Evolutionary conservation across 2,113 vertebrate species (phyloP), one percentile per base, ranked within the genome.

Genomic region (Solea senegalensis): DNA sequence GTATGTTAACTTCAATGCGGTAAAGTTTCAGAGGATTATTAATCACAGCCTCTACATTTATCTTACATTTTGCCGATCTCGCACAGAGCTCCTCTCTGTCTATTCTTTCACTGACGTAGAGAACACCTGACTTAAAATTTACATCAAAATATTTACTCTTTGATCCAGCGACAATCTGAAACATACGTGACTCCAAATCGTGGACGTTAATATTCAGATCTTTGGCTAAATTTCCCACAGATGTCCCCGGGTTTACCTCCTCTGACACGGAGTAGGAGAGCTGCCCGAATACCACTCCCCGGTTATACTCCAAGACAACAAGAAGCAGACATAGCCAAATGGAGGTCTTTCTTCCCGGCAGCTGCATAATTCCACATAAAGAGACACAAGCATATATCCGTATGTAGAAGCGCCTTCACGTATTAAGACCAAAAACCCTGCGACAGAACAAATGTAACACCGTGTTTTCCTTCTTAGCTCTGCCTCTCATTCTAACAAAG

Each of bases 171-270:
- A 92, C 89, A 27, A 92, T 87, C 48, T 89, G 90, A 87, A 94
- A 90, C 66, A 60, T 74, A 12, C 93, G 91, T 1, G 88, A 71
- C 49, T 91, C 89, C 72, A 94, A 73, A 21, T 93, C 91, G 6
- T 87, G 83, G 0, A 90, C 72, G 44, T 76, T 89, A 0, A 94
- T 76, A 41, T 84, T 89, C 1, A 94, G 49, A 53, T 94, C 94
- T 68, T 91, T 92, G 0, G 92, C 90, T 51, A 93, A 62, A 90
- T 94, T 93, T 61, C 93, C 94, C 14, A 94, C 92, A 53, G 82
- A 63, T 8, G 92, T 92, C 53, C 91, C 93, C 4, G 46, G 59
- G 46, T 80, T 92, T 64, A 90, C 85, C 83, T 94, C 93, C 70
- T 94, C 93, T 10, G 79, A 80, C 2, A 94, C 72, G 0, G 92